A percentile compares a stretch with the other conserved stretches of the same genome.
These are phyloP conservation scores for Microtus richardsoni DNA, from an alignment of 2,113 vertebrate species.

Conservation along the genomic window DNA sequence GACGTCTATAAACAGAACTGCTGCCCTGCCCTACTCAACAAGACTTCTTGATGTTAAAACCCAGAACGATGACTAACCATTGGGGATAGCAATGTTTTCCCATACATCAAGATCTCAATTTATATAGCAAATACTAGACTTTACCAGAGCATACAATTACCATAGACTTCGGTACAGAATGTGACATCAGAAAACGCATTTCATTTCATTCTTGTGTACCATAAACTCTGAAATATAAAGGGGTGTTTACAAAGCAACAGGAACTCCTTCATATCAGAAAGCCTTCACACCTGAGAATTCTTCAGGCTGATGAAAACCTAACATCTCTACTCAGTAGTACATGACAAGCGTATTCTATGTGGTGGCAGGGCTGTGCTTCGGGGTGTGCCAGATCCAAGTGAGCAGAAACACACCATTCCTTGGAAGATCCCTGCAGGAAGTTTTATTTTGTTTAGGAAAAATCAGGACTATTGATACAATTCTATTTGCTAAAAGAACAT, in stretches of 20 bases:
- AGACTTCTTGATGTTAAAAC: neutral
- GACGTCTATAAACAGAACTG: neutral
- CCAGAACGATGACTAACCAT: neutral
- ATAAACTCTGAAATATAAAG: neutral
- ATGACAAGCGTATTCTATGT: neutral
- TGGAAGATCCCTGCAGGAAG: conserved; percentile 20
- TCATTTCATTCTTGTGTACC: neutral
- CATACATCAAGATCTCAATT: neutral
- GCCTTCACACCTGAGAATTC: neutral
- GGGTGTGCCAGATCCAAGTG: neutral
- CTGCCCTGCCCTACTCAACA: neutral
- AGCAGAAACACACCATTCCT: neutral
- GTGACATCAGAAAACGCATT: neutral
- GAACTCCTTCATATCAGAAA: neutral
- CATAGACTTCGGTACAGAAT: neutral
- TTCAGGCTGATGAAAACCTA: neutral
- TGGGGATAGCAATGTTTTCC: neutral
- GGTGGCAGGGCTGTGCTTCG: neutral
- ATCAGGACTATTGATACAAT: conserved; percentile 54
- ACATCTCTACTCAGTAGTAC: neutral
- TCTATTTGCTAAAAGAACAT: conserved; percentile 50
- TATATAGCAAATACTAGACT: neutral
- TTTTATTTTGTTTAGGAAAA: conserved; percentile 46
- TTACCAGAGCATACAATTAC: neutral
- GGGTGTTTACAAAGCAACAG: conserved; percentile 5